These are phyloP conservation scores for Lamellibrachia columna DNA, from an alignment of 2,888 invertebrate species.

Conservation along the genomic window DNA sequence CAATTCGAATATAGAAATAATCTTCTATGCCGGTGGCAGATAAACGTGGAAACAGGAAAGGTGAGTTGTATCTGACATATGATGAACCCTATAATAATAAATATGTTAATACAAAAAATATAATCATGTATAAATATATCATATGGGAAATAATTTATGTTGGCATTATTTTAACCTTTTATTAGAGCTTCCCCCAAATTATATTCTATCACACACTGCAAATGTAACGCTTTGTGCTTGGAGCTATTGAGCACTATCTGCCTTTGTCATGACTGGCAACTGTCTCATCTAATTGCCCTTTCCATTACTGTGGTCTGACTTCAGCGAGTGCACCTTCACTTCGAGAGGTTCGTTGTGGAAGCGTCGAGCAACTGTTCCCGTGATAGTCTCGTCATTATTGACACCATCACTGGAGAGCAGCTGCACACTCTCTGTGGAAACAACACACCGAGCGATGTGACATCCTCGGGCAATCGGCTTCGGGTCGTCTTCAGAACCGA, in stretches of 20 bases:
- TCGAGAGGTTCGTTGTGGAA: background rate
- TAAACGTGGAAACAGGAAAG: background rate
- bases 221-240: background rate
- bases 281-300: background rate
- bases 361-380: background rate
- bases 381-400: background rate
- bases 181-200: background rate
- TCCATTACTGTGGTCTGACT: background rate
- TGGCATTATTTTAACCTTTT: background rate
- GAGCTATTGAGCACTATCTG: background rate
- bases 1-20: background rate
- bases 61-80: background rate
- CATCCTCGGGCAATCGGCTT: constrained; percentile 76
- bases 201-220: background rate
- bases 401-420: background rate
- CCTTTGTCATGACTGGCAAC: background rate
- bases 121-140: background rate
- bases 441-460: constrained; percentile 74
- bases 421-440: constrained; percentile 74
- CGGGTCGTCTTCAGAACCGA: constrained; percentile 79
- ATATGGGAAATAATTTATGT: background rate
- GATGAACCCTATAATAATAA: background rate
- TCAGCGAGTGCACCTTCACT: background rate
- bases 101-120: background rate
- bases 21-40: background rate